These are phyloP conservation scores for Leucosticte australis DNA, from an alignment of 2,113 vertebrate genomes.

Conservation along the genomic window DNA sequence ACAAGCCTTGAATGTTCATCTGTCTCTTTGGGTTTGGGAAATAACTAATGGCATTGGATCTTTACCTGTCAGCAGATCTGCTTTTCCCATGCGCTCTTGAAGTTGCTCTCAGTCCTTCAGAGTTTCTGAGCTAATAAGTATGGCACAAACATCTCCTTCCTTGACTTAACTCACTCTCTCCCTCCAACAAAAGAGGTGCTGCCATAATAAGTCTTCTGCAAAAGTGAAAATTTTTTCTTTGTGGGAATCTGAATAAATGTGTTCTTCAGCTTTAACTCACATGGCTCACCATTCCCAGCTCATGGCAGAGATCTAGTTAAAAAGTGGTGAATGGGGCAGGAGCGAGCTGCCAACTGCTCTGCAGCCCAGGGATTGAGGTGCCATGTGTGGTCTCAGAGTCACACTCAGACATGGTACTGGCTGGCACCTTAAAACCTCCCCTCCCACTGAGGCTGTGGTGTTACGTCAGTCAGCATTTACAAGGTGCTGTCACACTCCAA, in stretches of 20 bases:
- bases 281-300: neutral
- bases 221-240: neutral
- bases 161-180: neutral
- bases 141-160: neutral
- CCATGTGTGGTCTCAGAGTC: neutral
- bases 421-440: neutral
- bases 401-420: neutral
- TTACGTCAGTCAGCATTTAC: neutral
- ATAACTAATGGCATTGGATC: neutral
- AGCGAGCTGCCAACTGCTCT: accelerated
- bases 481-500: neutral
- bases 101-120: neutral
- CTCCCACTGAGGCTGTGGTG: neutral
- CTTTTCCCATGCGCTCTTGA: neutral
- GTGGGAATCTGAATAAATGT: neutral
- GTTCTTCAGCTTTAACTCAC: neutral
- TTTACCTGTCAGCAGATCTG: neutral
- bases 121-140: neutral
- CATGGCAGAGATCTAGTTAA: neutral
- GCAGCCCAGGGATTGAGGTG: neutral
- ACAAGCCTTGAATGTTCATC: neutral
- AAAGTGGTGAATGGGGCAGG: neutral
- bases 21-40: neutral
- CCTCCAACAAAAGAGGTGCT: neutral
- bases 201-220: neutral